Evolutionary conservation across 2,113 vertebrate genomes (phyloP).

Genomic region (Lophura nycthemera): DNA sequence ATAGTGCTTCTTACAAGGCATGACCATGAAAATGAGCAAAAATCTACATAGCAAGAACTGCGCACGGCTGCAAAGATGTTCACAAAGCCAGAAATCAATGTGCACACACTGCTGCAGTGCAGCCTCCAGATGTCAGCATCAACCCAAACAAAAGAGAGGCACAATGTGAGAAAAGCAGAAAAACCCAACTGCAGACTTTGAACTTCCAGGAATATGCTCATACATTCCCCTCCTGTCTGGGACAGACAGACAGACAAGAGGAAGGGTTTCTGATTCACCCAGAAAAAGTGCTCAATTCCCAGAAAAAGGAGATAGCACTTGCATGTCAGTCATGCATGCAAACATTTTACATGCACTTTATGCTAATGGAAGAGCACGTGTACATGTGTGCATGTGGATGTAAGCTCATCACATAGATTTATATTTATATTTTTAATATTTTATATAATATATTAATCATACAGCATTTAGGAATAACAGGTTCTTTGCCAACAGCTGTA

Average conservation of each 20-base stretch:
- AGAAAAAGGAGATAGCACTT: not conserved
- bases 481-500: not conserved
- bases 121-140: slow-evolving; percentile 75
- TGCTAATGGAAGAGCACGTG: accelerated
- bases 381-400: not conserved
- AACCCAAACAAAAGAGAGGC: slow-evolving; percentile 32
- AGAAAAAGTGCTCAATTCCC: not conserved
- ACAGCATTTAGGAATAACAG: not conserved
- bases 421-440: not conserved
- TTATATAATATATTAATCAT: not conserved
- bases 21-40: not conserved
- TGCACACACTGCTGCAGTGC: not conserved
- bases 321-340: accelerated
- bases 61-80: not conserved
- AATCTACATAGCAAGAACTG: not conserved
- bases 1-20: not conserved
- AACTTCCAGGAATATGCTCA: not conserved
- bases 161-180: accelerated
- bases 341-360: accelerated
- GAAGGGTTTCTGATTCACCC: not conserved
- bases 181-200: not conserved
- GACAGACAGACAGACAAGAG: no score
- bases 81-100: not conserved
- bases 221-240: not conserved
- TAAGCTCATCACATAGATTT: not conserved